Evolutionary conservation across 2,113 vertebrate genomes (phyloP), one percentile per base, ranked within the genome.

Genomic region (Xiphophorus couchianus): DNA sequence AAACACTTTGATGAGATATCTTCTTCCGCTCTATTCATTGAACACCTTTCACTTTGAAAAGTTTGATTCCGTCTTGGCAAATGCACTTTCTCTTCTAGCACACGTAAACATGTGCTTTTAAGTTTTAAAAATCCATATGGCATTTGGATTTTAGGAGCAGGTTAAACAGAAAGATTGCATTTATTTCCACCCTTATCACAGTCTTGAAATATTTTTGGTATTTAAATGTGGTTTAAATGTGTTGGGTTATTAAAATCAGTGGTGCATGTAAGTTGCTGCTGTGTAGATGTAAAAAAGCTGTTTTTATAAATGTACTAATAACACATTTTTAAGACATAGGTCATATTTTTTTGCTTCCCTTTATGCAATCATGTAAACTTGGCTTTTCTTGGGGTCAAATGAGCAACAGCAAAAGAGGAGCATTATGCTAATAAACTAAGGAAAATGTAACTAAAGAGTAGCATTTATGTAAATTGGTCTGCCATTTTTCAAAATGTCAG

Each of bases 1-100:
- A 82, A 78, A 75, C 31, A 10, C 71, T 79, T 79, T 86, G 67
- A 84, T 76, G 54, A 78, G 29, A 37, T 63, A 35, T 73, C 33
- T 64, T 54, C 62, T 78, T 71, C 63, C 5, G 3, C 27, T 69
- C 11, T 25, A 28, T 76, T 82, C 60, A 63, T 28, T 64, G 35
- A 64, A 67, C 29, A 74, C n/a, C 27, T 75, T 77, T 66, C 33
- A 31, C 33, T 33, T 3, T 74, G 29, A 65, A 33, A 65, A 68
- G n/a, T 71, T 39, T 58, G 27, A 33, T 42, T 29, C 33, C 27
- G 14, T 30, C 15, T 68, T 33, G 37, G 29, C 27, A 25, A 35
- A 28, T 1, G 27, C 12, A n/a, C 66, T 68, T 62, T 28, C 27
- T 80, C 5, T 37, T 22, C 13, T 30, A 5, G 31, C 25, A 8